Evolutionary conservation across 1,140 invertebrate genomes (phyloP).

Genomic region (Homarus americanus): DNA sequence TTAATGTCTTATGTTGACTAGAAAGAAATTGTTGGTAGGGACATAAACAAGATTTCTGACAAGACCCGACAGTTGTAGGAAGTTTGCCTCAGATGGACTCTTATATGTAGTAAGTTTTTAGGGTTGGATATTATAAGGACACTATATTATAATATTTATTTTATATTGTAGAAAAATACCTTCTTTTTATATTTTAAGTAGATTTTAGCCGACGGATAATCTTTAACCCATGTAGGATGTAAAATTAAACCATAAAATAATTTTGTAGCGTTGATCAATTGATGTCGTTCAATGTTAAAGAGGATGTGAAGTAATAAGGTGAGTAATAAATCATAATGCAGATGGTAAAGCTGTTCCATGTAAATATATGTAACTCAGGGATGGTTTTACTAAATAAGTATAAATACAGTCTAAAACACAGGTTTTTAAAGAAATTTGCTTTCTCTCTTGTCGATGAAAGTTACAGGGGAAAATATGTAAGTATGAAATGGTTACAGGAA

Average conservation of each 20-base stretch:
- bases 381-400: background rate
- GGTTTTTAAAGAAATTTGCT: too few species aligned
- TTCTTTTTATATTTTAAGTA: background rate
- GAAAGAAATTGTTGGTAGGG: background rate
- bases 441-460: too few species aligned
- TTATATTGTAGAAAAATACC: background rate
- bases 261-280: background rate
- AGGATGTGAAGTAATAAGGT: too few species aligned
- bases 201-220: background rate
- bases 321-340: background rate
- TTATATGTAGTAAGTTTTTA: background rate
- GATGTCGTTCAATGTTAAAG: background rate
- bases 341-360: background rate
- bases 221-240: background rate
- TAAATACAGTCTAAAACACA: background rate
- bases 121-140: background rate
- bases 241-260: background rate
- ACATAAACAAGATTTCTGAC: background rate
- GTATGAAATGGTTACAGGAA: too few species aligned
- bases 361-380: slow-evolving; percentile 10
- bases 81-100: slow-evolving; percentile 17
- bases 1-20: background rate
- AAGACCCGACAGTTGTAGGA: background rate
- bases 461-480: too few species aligned
- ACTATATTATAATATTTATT: slow-evolving; percentile 17